Evolutionary conservation across 2,797 vertebrate genomes (phyloP), one percentile per base, ranked within the genome.

Genomic region (Lindbergichthys nudifrons): DNA sequence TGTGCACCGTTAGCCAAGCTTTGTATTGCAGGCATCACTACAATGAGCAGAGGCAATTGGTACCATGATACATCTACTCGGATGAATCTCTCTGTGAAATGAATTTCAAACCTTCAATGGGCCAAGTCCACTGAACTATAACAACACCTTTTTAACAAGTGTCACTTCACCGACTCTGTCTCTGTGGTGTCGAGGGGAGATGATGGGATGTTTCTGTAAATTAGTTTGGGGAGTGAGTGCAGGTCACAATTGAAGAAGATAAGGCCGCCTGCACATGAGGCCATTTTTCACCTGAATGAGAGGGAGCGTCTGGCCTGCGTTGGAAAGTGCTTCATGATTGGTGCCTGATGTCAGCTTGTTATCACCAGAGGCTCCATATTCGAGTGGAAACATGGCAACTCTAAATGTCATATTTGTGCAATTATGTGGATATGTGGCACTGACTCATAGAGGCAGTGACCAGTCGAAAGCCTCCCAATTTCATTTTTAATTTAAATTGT

Each of bases 121-220:
- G 43, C 73, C 81, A 73, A 42, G 54, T 77, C 68, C 52, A 63
- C 43, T 69, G 80, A 67, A 69, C 65, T 70, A 64, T 72, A 76
- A 68, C 79, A 53, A 21, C 30, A 36, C 61, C 63, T 77, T 84
- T 85, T 79, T 65, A 59, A 78, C 69, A 69, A 77, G 76, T 45
- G 21, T 68, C 58, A 66, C 59, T 18, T 32, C 14, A 1, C 45
- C 72, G 52, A 21, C 56, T 46, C 9, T 30, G 41, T 68, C 39
- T 67, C 54, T 16, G 50, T 26, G 58, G 54, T 13, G 67, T 12
- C 19, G 61, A 71, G 73, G 77, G 60, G 63, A 77, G 65, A 80
- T 75, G 73, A 90, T 83, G 72, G 81, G 73, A 77, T 86, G 81
- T 71, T 75, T 79, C 87, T 85, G 63, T 79, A 76, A 87, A 87